Evolutionary conservation across 2,888 invertebrate genomes (phyloP), one percentile per base, ranked within the genome.

Genomic region (Drosophila nigritarsus): DNA sequence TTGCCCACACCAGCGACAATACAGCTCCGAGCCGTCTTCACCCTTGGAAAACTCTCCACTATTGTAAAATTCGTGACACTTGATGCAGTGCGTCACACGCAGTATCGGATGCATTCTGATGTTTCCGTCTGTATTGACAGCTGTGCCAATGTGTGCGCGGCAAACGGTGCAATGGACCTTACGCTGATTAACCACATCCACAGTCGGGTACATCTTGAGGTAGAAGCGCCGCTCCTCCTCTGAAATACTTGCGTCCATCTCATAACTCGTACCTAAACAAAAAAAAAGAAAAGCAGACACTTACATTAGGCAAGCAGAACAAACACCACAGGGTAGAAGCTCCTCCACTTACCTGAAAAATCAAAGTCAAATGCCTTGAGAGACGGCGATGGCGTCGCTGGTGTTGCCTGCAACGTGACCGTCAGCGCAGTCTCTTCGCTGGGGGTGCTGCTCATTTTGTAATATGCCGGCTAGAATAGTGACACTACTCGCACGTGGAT

Each of bases 1-100:
- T 91, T 97, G 96, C 0, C 97, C 97, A 89, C 97, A 97, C 97
- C 97, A 97, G 56, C 97, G 94, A 83, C 97, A 97, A 89, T 97
- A 97, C 73, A 97, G 93, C 91, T 97, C 97, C 20, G 96, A 97
- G 30, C 96, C 96, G 93, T 97, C 97, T 91, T 97, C 96, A 58
- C 97, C 97, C 93, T 96, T 96, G 70, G 96, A 96, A 92, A 97
- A 97, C 83, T 96, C 96, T 7, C 97, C 97, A 91, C 96, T 96
- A 61, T 96, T 96, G 90, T 97, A 97, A 91, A 97, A 97, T 45
- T 96, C 95, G 81, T 95, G 95, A 91, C 97, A 97, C 54, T 94
- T 94, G 56, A 95, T 94, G 87, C 97, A 97, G 42, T 97, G 94
- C 11, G 97, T 93, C 0, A 96, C 96, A 40, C 95, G 95, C 3